phyloP scores from a whole-genome alignment of 2,888 invertebrate genomes.

The Tineola bisselliella region DNA sequence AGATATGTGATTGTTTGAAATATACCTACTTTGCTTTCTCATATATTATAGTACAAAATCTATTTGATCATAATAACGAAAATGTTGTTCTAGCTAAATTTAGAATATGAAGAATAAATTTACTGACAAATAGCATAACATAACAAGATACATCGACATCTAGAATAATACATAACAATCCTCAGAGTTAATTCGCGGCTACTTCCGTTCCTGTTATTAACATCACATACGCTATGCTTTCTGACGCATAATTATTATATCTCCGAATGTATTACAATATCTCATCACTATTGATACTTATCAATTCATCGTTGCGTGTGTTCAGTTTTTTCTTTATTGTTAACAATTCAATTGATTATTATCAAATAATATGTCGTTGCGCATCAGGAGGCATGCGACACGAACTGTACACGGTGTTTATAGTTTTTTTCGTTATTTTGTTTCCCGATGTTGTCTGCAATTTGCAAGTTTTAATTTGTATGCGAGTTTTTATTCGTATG shows the following conservation, averaged over 20 bases:
- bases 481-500: too few relatives aligned
- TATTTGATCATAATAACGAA: too few relatives aligned
- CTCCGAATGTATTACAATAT: background rate
- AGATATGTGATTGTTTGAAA: too few relatives aligned
- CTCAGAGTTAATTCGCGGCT: too few relatives aligned
- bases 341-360: conserved; percentile 7
- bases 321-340: background rate
- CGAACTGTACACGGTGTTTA: background rate
- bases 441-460: background rate
- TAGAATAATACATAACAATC: too few relatives aligned
- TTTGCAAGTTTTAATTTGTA: too few relatives aligned
- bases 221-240: conserved; percentile 8
- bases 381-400: conserved; percentile 1
- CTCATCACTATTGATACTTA: background rate
- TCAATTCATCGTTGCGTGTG: background rate
- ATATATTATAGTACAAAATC: too few relatives aligned
- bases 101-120: too few relatives aligned
- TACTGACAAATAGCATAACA: too few relatives aligned
- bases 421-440: background rate
- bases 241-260: background rate
- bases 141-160: too few relatives aligned
- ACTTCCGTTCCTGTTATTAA: background rate
- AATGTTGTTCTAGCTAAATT: too few relatives aligned
- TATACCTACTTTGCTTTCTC: too few relatives aligned
- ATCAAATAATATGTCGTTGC: background rate